These are phyloP conservation scores for Anser brachyrhynchus DNA, from an alignment of 2,113 vertebrate species.

Conservation along the genomic window DNA sequence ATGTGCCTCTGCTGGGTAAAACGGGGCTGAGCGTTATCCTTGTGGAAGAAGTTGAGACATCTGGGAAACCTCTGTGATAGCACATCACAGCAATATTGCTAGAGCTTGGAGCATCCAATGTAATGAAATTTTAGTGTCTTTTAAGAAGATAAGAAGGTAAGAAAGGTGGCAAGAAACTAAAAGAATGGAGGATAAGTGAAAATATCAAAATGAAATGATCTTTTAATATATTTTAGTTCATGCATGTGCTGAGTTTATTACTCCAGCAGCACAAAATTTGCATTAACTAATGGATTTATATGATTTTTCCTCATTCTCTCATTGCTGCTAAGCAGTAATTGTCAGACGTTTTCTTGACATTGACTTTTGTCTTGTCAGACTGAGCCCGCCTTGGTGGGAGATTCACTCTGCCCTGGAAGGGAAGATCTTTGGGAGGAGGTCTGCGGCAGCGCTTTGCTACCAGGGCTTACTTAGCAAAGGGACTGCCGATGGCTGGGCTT, in stretches of 20 bases:
- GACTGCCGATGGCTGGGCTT: neutral
- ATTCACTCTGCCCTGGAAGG: neutral
- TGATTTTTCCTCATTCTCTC: accelerated
- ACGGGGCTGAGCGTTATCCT: neutral
- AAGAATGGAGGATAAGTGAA: neutral
- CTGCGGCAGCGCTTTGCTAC: neutral
- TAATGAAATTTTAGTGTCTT: neutral
- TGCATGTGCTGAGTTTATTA: neutral
- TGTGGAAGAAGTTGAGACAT: neutral
- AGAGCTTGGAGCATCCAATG: neutral
- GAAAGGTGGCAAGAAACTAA: neutral
- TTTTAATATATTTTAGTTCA: neutral
- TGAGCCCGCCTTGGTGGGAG: neutral
- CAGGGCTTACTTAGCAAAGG: accelerated
- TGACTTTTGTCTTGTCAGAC: neutral
- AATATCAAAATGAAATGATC: neutral
- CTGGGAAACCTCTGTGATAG: neutral
- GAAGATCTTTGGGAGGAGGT: neutral
- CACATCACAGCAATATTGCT: neutral
- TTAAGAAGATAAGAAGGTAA: neutral
- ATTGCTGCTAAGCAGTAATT: neutral
- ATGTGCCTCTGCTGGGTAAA: neutral
- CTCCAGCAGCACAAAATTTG: neutral
- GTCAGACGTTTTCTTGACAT: neutral
- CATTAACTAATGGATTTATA: neutral